These are phyloP conservation scores for Etheostoma spectabile DNA, from an alignment of 2,113 vertebrate genomes.

Conservation along the genomic window DNA sequence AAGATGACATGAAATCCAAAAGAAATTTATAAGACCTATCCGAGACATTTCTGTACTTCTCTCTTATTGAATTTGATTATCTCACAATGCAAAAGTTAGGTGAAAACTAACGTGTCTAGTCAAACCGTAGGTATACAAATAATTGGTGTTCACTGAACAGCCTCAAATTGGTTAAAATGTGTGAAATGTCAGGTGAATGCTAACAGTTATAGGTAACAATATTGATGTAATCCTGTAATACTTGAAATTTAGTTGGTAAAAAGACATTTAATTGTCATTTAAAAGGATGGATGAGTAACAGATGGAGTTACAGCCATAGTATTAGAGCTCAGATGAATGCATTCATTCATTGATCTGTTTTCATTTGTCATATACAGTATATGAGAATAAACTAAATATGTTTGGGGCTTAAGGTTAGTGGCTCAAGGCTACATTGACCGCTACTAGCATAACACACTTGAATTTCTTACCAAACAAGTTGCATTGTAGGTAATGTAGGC, in stretches of 20 bases:
- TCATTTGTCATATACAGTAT: not conserved
- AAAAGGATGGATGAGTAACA: not conserved
- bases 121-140: constrained; percentile 37
- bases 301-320: not conserved
- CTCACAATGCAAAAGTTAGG: constrained; percentile 35
- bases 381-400: too few species aligned
- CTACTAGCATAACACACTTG: not conserved
- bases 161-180: constrained; percentile 11
- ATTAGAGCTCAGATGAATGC: not conserved
- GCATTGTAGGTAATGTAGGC: not conserved
- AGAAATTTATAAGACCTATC: not conserved
- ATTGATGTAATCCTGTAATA: constrained; percentile 19
- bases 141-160: constrained; percentile 43
- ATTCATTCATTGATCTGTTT: not conserved
- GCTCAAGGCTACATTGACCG: too few species aligned
- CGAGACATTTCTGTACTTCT: constrained; percentile 12
- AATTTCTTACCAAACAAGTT: not conserved
- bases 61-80: constrained; percentile 40
- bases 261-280: constrained; percentile 1
- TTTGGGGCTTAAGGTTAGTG: too few species aligned
- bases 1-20: not conserved
- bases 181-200: constrained; percentile 41
- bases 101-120: constrained; percentile 43
- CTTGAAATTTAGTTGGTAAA: not conserved
- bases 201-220: constrained; percentile 7